A percentile compares a stretch with the other conserved stretches of the same genome.
phyloP scores from a whole-genome alignment of 2,797 vertebrate genomes.

The Diplodus sargus region DNA sequence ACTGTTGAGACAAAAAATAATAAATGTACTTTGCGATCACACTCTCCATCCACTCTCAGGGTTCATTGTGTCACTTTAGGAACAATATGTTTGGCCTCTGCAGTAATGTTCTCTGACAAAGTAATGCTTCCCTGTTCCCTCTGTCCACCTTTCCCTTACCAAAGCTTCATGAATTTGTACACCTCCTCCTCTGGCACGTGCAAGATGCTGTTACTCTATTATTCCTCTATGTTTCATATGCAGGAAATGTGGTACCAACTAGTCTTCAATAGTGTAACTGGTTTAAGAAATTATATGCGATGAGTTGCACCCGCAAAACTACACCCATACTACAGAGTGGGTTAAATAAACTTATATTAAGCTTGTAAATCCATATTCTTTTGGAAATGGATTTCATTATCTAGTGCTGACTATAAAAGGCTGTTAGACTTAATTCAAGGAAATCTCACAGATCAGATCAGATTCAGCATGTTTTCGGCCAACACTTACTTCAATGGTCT shows the following conservation, averaged over 20 bases:
- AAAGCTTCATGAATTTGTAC: slow-evolving; percentile 4
- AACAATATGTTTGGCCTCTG: slow-evolving; percentile 2
- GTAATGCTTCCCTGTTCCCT: not conserved
- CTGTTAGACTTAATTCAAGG: not conserved
- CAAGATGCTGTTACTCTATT: not conserved
- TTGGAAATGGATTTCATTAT: not conserved
- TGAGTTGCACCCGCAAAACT: not conserved
- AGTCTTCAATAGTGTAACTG: not conserved
- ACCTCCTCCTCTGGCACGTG: not conserved
- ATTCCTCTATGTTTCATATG: slow-evolving; percentile 3
- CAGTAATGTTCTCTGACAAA: not conserved
- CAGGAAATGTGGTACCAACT: not conserved
- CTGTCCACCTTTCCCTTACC: not conserved
- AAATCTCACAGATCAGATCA: too few species aligned
- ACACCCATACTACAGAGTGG: not conserved
- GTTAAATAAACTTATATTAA: not conserved
- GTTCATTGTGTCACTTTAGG: not conserved
- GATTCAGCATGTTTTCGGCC: not conserved
- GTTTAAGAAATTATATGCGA: not conserved
- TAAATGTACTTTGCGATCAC: not conserved
- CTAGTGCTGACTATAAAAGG: not conserved
- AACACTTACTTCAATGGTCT: not conserved
- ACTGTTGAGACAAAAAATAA: not conserved
- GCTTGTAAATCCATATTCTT: not conserved
- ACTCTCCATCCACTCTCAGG: not conserved